Evolutionary conservation across 2,797 vertebrate species (phyloP), one percentile per base, ranked within the genome.

Genomic region (Pelodytes ibericus): DNA sequence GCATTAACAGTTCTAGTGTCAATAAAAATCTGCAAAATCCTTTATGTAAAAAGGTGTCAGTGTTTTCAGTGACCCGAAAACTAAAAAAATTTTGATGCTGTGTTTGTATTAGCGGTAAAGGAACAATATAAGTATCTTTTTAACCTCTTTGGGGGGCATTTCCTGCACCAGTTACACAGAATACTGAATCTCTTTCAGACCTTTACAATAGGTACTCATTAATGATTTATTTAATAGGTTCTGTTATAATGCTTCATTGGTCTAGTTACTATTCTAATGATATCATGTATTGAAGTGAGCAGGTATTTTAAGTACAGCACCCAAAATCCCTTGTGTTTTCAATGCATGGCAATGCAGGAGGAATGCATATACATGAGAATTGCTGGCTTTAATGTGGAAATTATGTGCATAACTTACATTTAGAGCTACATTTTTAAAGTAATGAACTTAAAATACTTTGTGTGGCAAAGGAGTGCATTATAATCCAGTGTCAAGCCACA

Each of bases 381-480:
- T 58, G 26, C 51, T 47, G 49, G 51, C 39, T 57, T 26, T 47
- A 60, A 66, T 67, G 2, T 24, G 30, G 24, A 78, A 72, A 51
- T 67, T 60, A 67, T 72, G 41, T 53, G 71, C 53, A 78, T 78
- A 78, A 78, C 69, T 72, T 57, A 41, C 29, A 56, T 53, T 44
- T 41, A 36, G 20, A 73, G 49, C 18, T 30, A 41, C 3, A 22
- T 22, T 61, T 73, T 57, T 61, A 24, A 18, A 67, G 25, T 27
- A 73, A 73, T 73, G 29, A 41, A 61, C 44, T 53, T 39, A 49
- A 44, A 51, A 29, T 61, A 77, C 49, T 77, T 49, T 68, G 59
- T 41, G 30, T 15, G 41, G 27, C 29, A 65, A 65, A 72, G 41
- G 27, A 66, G 33, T n/a, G 51, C 18, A 39, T 56, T 51, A 16